phyloP scores from a whole-genome alignment of 2,797 vertebrate genomes.

The Cynodonichthys magdalenae region DNA sequence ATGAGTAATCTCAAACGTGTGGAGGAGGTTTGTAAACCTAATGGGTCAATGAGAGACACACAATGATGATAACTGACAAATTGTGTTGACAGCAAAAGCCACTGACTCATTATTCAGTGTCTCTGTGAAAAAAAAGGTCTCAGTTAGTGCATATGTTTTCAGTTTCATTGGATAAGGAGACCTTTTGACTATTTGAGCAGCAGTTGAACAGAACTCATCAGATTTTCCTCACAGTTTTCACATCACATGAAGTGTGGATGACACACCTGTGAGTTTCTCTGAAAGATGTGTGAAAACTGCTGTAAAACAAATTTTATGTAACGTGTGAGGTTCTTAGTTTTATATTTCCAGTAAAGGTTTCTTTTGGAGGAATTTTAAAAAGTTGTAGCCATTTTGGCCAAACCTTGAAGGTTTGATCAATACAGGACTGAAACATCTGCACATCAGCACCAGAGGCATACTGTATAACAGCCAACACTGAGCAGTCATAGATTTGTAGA shows the following conservation, averaged over 20 bases:
- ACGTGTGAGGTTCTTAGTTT: background rate
- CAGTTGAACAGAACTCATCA: conserved; percentile 8
- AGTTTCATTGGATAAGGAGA: conserved; percentile 34
- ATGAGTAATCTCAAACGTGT: conserved; percentile 34
- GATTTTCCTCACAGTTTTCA: conserved; percentile 4
- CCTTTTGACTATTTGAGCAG: conserved; percentile 12
- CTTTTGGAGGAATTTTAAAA: background rate
- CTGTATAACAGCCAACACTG: too few relatives aligned
- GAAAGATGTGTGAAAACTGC: conserved; percentile 2
- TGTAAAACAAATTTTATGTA: background rate
- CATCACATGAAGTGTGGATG: conserved; percentile 12
- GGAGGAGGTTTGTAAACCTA: conserved; percentile 48
- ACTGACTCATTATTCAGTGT: conserved; percentile 40
- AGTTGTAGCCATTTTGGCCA: background rate
- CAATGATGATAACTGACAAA: conserved; percentile 48
- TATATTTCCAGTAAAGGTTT: background rate
- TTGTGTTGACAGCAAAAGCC: conserved; percentile 43
- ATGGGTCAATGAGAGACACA: conserved; percentile 44
- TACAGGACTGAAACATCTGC: too few relatives aligned
- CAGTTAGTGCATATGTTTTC: conserved; percentile 14
- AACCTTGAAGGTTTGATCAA: too few relatives aligned
- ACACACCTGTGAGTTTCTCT: conserved; percentile 32
- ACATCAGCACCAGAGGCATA: too few relatives aligned
- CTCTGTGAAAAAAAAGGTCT: conserved; percentile 20
- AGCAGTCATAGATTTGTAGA: too few relatives aligned